A percentile compares a stretch with the other conserved stretches of the same genome.
These are phyloP conservation scores for Vanessa atalanta DNA, from an alignment of 1,140 invertebrate genomes.

Conservation along the genomic window DNA sequence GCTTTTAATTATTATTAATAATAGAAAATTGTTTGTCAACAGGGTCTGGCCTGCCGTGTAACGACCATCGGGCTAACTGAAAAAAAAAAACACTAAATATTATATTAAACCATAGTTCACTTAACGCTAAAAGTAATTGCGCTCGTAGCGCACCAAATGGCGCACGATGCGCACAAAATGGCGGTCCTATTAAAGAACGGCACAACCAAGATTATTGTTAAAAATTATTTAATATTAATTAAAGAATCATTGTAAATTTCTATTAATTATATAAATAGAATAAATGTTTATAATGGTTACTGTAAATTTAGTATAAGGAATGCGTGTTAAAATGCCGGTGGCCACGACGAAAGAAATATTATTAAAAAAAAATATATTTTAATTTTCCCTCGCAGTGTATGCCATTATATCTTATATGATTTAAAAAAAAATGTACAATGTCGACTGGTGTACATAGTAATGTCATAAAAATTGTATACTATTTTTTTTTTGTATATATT, in stretches of 20 bases:
- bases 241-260: constrained; percentile 71
- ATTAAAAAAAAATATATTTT: neutral
- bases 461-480: constrained; percentile 31
- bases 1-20: constrained; percentile 47
- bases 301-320: constrained; percentile 38
- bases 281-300: constrained; percentile 39
- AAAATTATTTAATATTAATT: constrained; percentile 69
- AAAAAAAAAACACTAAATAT: constrained; percentile 36
- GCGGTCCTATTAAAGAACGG: constrained; percentile 41
- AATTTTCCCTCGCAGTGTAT: constrained; percentile 30
- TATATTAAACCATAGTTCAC: constrained; percentile 38
- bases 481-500: constrained; percentile 37
- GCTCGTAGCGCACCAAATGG: constrained; percentile 23
- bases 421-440: constrained; percentile 27
- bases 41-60: constrained; percentile 79
- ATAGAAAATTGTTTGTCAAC: constrained; percentile 65
- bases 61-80: constrained; percentile 58
- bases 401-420: constrained; percentile 29
- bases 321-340: constrained; percentile 34
- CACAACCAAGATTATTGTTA: constrained; percentile 73
- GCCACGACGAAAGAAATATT: constrained; percentile 21
- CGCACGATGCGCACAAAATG: constrained; percentile 23
- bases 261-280: constrained; percentile 51
- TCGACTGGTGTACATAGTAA: constrained; percentile 40
- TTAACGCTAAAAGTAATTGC: constrained; percentile 29